These are phyloP conservation scores for Mythimna vitellina DNA, from an alignment of 2,888 invertebrate species.

Conservation along the genomic window DNA sequence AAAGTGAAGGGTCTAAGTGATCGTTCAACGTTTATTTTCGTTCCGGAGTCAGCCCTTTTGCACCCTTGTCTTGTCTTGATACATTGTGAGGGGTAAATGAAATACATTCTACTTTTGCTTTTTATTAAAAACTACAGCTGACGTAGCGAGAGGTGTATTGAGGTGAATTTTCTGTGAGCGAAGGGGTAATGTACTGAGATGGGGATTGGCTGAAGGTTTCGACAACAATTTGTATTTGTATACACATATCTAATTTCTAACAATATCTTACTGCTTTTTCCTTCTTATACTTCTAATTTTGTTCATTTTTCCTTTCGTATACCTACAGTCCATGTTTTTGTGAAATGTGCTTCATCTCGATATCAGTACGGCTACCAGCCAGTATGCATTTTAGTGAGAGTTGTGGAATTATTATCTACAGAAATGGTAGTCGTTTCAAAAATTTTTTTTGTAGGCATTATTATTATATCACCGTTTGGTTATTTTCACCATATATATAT, in stretches of 20 bases:
- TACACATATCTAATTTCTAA: background rate
- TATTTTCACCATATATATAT: too few species aligned
- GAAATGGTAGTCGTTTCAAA: too few species aligned
- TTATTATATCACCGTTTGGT: too few species aligned
- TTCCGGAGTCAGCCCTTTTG: constrained; percentile 83
- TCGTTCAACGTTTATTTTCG: constrained; percentile 86
- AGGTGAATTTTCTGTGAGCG: constrained; percentile 29
- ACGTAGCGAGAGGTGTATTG: constrained; percentile 54
- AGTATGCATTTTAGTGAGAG: too few species aligned
- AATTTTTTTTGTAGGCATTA: too few species aligned
- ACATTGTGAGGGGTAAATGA: constrained; percentile 86
- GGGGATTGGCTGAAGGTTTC: background rate
- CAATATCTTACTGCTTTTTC: background rate
- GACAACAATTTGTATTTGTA: constrained; percentile 21
- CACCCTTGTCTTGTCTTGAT: constrained; percentile 87
- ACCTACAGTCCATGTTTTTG: too few species aligned
- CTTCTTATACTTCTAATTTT: background rate
- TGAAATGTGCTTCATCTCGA: too few species aligned
- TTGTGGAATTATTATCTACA: too few species aligned
- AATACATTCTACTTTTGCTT: constrained; percentile 82
- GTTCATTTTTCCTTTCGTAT: background rate
- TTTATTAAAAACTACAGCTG: constrained; percentile 79
- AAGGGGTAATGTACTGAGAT: constrained; percentile 10
- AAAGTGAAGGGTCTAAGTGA: constrained; percentile 79
- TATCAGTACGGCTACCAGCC: too few species aligned